Conservation (phyloP, 2,888 invertebrate species). For the Lithophane leautieri region DNA sequence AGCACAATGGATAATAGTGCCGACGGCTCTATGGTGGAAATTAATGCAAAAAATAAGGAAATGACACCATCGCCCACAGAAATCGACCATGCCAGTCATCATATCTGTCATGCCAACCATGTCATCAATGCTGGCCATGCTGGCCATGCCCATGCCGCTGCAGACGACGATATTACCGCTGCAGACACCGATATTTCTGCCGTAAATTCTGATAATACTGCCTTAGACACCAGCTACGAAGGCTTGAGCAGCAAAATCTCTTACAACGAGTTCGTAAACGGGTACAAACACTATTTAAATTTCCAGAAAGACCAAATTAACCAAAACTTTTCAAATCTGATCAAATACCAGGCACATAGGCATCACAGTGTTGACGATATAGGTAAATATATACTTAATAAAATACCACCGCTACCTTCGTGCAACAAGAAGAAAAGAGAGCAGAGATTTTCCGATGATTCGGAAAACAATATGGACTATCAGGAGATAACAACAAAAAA, state of each 20-base stretch:
- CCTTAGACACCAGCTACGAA: constrained; percentile 70
- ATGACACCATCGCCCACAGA: background rate
- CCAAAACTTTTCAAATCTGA: constrained; percentile 79
- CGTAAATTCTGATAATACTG: background rate
- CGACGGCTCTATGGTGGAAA: background rate
- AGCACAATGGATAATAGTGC: background rate
- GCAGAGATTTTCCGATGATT: constrained; percentile 75
- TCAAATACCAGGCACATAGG: constrained; percentile 84
- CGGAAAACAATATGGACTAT: constrained; percentile 73
- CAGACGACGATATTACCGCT: background rate
- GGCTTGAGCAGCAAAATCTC: constrained; percentile 78
- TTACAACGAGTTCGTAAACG: constrained; percentile 83
- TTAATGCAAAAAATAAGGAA: background rate
- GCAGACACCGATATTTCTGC: background rate
- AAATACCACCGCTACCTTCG: constrained; percentile 77
- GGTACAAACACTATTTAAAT: constrained; percentile 83
- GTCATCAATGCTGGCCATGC: no score
- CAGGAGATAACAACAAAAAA: constrained; percentile 82
- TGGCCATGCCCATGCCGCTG: no score
- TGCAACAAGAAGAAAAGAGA: constrained; percentile 39
- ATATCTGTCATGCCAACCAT: no score
- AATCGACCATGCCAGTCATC: no score
- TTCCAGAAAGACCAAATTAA: constrained; percentile 78
- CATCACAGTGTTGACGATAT: constrained; percentile 86
- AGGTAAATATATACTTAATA: constrained; percentile 84